phyloP scores from a whole-genome alignment of 2,113 vertebrate species.

The Coreoperca whiteheadi region DNA sequence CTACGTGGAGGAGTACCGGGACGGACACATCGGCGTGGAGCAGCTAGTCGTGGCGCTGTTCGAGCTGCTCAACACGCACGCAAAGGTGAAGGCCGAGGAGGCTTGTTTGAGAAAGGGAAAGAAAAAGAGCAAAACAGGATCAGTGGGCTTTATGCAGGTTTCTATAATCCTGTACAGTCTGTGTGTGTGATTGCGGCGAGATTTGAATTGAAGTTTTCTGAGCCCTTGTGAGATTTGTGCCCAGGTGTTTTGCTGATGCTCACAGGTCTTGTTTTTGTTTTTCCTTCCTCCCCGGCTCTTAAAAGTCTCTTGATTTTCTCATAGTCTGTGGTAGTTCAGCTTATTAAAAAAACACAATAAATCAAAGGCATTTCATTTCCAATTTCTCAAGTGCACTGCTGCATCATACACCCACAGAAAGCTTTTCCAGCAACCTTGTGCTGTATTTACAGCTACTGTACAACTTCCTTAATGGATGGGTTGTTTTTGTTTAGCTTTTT shows the following conservation, averaged over 20 bases:
- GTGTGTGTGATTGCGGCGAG: slow-evolving; percentile 15
- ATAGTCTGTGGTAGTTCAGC: slow-evolving; percentile 40
- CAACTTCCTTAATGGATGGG: background rate
- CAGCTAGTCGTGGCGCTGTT: slow-evolving; percentile 94
- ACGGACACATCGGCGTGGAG: slow-evolving; percentile 90
- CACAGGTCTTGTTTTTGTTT: slow-evolving; percentile 24
- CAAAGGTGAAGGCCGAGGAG: slow-evolving; percentile 87
- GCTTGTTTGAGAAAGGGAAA: background rate
- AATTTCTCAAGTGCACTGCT: slow-evolving; percentile 18
- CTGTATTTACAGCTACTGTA: background rate
- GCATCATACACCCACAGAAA: slow-evolving; percentile 11
- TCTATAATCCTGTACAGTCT: background rate
- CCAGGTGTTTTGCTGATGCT: slow-evolving; percentile 5
- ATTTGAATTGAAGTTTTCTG: slow-evolving; percentile 25
- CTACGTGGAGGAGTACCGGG: slow-evolving; percentile 95
- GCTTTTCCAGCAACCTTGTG: background rate
- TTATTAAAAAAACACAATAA: slow-evolving; percentile 33
- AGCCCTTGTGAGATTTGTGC: slow-evolving; percentile 39
- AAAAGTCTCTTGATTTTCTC: slow-evolving; percentile 45
- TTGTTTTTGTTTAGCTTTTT: background rate
- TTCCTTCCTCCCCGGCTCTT: slow-evolving; percentile 8
- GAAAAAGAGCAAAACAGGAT: slow-evolving; percentile 3
- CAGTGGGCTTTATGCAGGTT: background rate
- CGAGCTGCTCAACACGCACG: slow-evolving; percentile 95
- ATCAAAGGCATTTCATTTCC: slow-evolving; percentile 56